Percentiles rank a stretch among this genome's conserved stretches.
Conservation (phyloP, 2,113 vertebrate genomes). For the Bubo bubo region DNA sequence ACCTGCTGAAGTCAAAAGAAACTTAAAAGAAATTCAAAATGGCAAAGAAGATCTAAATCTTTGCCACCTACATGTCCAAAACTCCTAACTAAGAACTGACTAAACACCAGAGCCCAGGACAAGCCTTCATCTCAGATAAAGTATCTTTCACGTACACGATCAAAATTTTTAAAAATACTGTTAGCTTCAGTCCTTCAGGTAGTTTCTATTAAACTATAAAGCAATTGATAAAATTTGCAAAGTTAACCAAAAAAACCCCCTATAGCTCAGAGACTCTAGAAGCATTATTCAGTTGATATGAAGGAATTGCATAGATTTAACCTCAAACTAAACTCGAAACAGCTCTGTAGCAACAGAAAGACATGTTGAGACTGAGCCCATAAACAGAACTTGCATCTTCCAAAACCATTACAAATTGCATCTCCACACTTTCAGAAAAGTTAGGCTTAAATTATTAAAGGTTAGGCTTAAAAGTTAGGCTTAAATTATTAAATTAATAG, state of each 20-base stretch:
- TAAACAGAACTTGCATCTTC: neutral
- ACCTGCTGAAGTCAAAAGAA: conserved; percentile 23
- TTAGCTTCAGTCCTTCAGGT: neutral
- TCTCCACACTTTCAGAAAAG: neutral
- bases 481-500: neutral
- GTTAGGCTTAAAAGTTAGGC: neutral
- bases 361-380: neutral
- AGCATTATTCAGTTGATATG: neutral
- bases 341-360: neutral
- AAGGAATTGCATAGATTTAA: neutral
- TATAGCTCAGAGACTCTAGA: neutral
- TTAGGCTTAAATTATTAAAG: neutral
- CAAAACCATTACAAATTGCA: neutral
- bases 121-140: neutral
- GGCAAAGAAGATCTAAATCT: neutral
- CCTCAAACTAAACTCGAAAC: neutral
- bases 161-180: neutral
- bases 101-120: neutral
- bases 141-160: neutral
- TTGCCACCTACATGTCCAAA: neutral
- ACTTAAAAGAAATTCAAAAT: neutral
- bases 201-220: neutral
- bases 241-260: neutral
- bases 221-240: neutral
- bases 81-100: neutral